phyloP scores from a whole-genome alignment of 2,888 invertebrate genomes.

The Eremobia ochroleuca region DNA sequence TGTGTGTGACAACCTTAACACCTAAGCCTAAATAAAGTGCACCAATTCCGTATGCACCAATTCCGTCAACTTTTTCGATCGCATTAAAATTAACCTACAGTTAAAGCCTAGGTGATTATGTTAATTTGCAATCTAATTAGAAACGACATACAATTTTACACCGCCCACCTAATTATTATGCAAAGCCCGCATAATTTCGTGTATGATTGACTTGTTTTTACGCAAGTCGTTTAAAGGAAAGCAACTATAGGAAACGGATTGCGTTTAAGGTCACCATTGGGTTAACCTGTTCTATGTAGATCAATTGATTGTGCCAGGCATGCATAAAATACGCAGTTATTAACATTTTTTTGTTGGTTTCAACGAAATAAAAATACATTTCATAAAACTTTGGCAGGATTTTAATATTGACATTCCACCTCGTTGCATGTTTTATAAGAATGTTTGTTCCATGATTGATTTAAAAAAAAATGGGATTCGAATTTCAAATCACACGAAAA shows the following conservation, averaged over 20 bases:
- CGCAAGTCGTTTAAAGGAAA: constrained; percentile 77
- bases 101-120: constrained; percentile 21
- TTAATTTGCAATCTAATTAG: constrained; percentile 36
- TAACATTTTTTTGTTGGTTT: constrained; percentile 5
- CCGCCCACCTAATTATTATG: constrained; percentile 53
- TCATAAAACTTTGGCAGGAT: background rate
- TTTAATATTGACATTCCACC: background rate
- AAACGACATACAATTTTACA: constrained; percentile 31
- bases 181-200: constrained; percentile 48
- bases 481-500: constrained; percentile 6
- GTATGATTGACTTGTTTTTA: constrained; percentile 69
- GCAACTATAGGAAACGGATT: constrained; percentile 79
- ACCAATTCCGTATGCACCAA: background rate
- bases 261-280: constrained; percentile 76
- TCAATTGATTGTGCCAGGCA: constrained; percentile 58
- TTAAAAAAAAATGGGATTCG: background rate
- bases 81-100: background rate
- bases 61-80: background rate
- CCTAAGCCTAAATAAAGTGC: background rate
- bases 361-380: background rate
- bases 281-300: constrained; percentile 73
- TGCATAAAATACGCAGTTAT: constrained; percentile 22
- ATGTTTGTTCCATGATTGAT: background rate
- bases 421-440: background rate
- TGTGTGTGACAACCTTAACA: background rate